Conservation (phyloP, 2,113 vertebrate genomes). For the Melierax canorus region DNA sequence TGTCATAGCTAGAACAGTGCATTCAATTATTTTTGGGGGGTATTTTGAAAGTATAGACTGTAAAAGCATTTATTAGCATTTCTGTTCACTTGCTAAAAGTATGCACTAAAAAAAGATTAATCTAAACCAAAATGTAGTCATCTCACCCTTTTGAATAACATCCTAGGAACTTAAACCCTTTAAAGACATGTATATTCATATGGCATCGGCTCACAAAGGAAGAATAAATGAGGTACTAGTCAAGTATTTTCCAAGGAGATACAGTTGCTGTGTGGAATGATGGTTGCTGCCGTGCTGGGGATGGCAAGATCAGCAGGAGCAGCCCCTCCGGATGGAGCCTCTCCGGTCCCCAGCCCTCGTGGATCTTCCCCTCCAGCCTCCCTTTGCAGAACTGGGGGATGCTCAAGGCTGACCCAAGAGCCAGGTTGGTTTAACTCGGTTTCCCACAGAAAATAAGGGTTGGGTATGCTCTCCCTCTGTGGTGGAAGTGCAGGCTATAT, state of each 20-base stretch:
- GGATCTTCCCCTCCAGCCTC: neutral
- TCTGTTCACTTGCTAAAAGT: neutral
- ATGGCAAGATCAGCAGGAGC: accelerated
- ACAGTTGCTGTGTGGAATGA: accelerated
- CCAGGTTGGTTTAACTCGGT: neutral
- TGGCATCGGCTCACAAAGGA: neutral
- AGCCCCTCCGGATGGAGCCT: neutral
- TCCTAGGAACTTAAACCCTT: neutral
- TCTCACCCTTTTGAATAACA: neutral
- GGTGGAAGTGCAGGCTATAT: neutral
- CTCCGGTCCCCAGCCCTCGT: neutral
- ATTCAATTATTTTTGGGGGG: constrained; percentile 9
- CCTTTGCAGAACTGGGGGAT: no score
- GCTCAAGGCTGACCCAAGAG: neutral
- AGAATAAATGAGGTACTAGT: neutral
- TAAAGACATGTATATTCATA: neutral
- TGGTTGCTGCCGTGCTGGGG: neutral
- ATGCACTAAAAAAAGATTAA: neutral
- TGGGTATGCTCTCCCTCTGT: accelerated
- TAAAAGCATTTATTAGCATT: constrained; percentile 9
- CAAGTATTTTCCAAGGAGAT: neutral
- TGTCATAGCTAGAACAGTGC: neutral
- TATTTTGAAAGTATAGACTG: constrained; percentile 16
- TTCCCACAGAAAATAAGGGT: neutral
- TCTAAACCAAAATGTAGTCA: neutral